A percentile compares a stretch with the other conserved stretches of the same genome.
Conservation (phyloP, 2,797 vertebrate species). For the Sternotherus odoratus region DNA sequence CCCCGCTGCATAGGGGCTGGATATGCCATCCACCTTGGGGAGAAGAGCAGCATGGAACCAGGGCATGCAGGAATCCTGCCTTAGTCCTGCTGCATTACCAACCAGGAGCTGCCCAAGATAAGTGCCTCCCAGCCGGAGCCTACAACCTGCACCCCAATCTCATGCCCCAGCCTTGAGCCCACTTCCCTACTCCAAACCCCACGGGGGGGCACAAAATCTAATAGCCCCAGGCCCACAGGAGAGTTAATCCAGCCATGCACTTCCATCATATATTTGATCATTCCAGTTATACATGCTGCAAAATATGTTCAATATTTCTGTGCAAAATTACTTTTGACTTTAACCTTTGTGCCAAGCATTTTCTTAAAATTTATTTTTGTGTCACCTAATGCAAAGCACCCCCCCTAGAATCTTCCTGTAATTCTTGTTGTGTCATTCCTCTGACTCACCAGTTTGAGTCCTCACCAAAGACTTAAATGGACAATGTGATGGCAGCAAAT, state of each 20-base stretch:
- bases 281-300: not conserved
- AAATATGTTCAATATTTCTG: not conserved
- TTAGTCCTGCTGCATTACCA: no score
- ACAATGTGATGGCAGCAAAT: not conserved
- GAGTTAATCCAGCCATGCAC: not conserved
- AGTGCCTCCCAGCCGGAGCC: no score
- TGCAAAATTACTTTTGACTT: not conserved
- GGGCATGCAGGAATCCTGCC: no score
- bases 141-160: no score
- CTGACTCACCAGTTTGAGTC: fast-evolving
- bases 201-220: no score
- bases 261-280: not conserved
- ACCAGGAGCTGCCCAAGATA: no score
- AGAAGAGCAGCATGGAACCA: no score
- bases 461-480: not conserved
- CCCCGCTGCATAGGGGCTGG: no score
- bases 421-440: fast-evolving
- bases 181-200: no score
- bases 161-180: no score
- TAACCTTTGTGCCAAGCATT: not conserved
- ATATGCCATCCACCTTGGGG: no score
- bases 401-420: not conserved
- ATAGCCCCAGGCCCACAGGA: no score
- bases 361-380: not conserved
- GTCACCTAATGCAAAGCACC: not conserved